Base-by-base conservation (phyloP, 2,113 vertebrate genomes). In the Tetraodon nigroviridis region DNA sequence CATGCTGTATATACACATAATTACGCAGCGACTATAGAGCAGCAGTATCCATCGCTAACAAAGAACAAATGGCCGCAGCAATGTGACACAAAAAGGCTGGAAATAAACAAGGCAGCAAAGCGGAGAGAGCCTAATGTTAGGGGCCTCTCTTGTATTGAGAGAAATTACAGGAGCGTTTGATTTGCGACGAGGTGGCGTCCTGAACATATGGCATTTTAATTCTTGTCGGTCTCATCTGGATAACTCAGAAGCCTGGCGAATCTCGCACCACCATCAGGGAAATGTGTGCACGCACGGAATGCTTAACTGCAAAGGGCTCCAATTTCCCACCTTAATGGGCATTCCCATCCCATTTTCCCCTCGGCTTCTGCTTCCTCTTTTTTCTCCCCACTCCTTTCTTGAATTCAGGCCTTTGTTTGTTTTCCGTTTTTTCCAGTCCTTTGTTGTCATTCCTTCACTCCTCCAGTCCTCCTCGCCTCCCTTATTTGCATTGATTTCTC, bases 171-270 rank as follows among this genome's bases (percentile, higher is more conserved):
- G 78, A 87, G 86, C 84, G 81, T 88, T 89, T 87, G 87, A 90
- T 87, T 85, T 84, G 79, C 48, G 41, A 69, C 61, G 76, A 85
- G 84, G 88, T 84, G 82, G 78, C 76, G 73, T 87, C 86, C 86
- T 73, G 79, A 91, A 88, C 91, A 92, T 92, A 91, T 90, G 90
- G 90, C 72, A 72, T 88, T 91, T 90, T 91, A 90, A 92, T 91
- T 91, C 86, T 81, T 86, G 81, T 85, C 81, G 80, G 91, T 92
- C 89, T 92, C 91, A 89, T 90, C 90, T 91, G 89, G 89, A 80
- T 90, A 88, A 85, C 84, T 90, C 84, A 21, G 71, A 65, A 84
- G 84, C 86, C 72, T 50, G 56, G 66, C 55, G 68, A 88, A 87
- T 89, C 87, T 84, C 75, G 57, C 69, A 62, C 66, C 83, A 87